These are phyloP conservation scores for Meiosimyza decipiens DNA, from an alignment of 2,888 invertebrate species.

Conservation along the genomic window DNA sequence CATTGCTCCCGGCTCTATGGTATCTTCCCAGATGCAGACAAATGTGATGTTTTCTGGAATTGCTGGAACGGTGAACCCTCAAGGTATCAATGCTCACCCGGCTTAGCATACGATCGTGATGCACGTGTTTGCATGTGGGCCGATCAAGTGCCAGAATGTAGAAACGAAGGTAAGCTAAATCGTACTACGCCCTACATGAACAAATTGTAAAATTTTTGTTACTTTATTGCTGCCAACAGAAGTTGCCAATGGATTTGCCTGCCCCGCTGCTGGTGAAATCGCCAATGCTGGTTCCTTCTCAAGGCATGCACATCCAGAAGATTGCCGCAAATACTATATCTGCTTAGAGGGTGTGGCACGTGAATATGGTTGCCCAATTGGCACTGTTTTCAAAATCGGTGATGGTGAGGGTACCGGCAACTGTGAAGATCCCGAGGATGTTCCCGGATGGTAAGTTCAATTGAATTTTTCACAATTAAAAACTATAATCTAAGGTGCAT, in stretches of 20 bases:
- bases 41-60: conserved; percentile 96
- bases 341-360: conserved; percentile 90
- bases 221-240: conserved; percentile 69
- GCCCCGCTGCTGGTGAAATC: conserved; percentile 83
- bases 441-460: conserved; percentile 90
- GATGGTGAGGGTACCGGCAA: conserved; percentile 90
- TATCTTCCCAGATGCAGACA: conserved; percentile 88
- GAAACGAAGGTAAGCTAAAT: conserved; percentile 78
- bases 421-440: conserved; percentile 95
- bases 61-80: conserved; percentile 97
- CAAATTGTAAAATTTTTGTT: not conserved
- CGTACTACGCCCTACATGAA: not conserved
- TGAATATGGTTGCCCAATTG: conserved; percentile 95
- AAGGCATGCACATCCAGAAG: conserved; percentile 93
- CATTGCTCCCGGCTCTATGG: conserved; percentile 91
- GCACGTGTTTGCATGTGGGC: conserved; percentile 97
- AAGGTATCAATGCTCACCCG: conserved; percentile 94
- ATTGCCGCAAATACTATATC: conserved; percentile 95
- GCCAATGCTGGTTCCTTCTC: conserved; percentile 90
- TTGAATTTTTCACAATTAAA: conserved; percentile 49
- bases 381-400: conserved; percentile 95
- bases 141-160: conserved; percentile 93
- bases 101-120: conserved; percentile 92
- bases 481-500: conserved; percentile 48
- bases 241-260: conserved; percentile 89